Conservation (phyloP, 2,113 vertebrate genomes). For the Scomber scombrus region DNA sequence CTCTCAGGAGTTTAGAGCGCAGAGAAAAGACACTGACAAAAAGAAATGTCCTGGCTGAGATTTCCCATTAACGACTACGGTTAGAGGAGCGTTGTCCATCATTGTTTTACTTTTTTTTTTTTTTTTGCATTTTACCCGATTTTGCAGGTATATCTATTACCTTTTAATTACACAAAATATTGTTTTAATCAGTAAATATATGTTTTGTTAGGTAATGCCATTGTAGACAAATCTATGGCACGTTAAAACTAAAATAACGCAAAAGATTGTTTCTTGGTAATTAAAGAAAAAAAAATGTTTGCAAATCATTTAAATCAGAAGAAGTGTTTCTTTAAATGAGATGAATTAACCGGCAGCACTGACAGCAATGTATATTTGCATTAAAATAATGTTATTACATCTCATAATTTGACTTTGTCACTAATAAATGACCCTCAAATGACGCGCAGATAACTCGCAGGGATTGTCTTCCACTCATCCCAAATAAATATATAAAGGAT, state of each 20-base stretch:
- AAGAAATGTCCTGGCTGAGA: conserved; percentile 30
- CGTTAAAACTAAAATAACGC: neutral
- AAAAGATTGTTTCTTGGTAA: neutral
- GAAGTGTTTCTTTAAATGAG: conserved; percentile 10
- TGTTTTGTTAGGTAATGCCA: neutral
- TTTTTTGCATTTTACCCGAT: conserved; percentile 22
- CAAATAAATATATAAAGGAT: conserved; percentile 81
- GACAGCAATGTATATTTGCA: neutral
- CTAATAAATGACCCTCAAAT: conserved; percentile 35
- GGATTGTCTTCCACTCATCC: conserved; percentile 54
- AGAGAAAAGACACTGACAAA: conserved; percentile 28
- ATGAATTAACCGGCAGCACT: neutral
- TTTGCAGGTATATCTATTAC: neutral
- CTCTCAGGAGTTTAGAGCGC: conserved; percentile 54
- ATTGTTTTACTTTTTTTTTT: conserved; percentile 7
- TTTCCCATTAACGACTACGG: conserved; percentile 33
- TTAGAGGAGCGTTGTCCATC: conserved; percentile 30
- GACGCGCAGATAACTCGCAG: neutral
- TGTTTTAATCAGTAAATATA: neutral
- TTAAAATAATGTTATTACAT: neutral
- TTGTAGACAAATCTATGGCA: neutral
- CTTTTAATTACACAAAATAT: conserved; percentile 15
- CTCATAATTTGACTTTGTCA: conserved; percentile 16
- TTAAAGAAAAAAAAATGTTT: neutral
- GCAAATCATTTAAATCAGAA: conserved; percentile 1